A percentile compares a stretch with the other conserved stretches of the same genome.
Evolutionary conservation across 2,113 vertebrate genomes (phyloP).

Genomic region (Ochotona princeps): DNA sequence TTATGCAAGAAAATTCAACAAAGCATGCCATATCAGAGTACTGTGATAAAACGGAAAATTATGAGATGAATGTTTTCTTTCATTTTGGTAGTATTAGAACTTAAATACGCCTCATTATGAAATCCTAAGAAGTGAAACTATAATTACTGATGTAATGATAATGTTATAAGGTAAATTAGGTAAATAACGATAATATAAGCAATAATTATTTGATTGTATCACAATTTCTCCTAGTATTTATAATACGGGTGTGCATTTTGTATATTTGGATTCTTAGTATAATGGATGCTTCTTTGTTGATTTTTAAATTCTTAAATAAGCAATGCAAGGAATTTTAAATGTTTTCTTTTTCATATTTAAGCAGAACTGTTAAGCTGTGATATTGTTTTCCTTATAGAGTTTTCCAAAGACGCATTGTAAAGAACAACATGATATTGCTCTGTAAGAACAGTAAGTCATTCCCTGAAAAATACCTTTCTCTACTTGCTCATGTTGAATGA

Average conservation of each 20-base stretch:
- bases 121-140: not conserved
- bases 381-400: not conserved
- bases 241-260: too few species aligned
- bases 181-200: not conserved
- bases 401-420: not conserved
- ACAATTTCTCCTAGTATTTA: not conserved
- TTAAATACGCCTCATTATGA: not conserved
- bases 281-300: not conserved
- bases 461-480: not conserved
- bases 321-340: not conserved
- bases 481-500: not conserved
- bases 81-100: not conserved
- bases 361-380: not conserved
- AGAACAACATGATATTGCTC: not conserved
- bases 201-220: not conserved
- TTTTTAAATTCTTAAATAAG: not conserved
- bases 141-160: not conserved
- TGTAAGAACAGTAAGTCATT: not conserved
- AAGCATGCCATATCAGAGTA: not conserved
- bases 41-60: constrained; percentile 12
- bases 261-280: too few species aligned
- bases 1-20: not conserved
- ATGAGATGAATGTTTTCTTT: not conserved
- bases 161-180: not conserved
- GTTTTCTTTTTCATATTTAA: not conserved